Percentiles rank a stretch among this genome's conserved stretches.
Conservation (phyloP, 2,888 invertebrate genomes). For the Electrophaes corylata region DNA sequence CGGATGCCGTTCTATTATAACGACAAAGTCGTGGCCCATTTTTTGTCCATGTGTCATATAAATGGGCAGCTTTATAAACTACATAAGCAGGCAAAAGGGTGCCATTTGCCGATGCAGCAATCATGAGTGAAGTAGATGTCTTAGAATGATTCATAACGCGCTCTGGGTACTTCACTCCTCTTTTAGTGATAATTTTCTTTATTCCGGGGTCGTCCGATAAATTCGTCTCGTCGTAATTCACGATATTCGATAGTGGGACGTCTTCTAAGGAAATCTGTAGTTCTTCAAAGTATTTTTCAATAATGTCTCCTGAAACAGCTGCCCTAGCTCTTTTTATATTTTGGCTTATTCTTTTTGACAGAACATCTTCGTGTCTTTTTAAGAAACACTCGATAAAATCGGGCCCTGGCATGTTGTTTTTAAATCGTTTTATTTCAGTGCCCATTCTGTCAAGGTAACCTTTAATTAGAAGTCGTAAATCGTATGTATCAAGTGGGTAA, state of each 20-base stretch:
- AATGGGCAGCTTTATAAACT: constrained; percentile 1
- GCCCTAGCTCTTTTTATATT: constrained; percentile 9
- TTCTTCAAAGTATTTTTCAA: constrained; percentile 11
- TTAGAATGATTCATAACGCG: constrained; percentile 4
- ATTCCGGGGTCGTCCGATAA: constrained; percentile 2
- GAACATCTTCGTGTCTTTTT: constrained; percentile 3
- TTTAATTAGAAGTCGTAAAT: constrained; percentile 5
- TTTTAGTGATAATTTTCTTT: background rate
- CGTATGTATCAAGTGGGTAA: constrained; percentile 2
- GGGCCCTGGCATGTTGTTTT: constrained; percentile 6
- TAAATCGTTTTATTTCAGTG: background rate
- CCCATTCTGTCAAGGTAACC: constrained; percentile 10
- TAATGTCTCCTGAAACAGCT: background rate
- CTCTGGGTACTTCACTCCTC: constrained; percentile 5
- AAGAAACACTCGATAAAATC: constrained; percentile 6
- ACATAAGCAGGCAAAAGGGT: constrained; percentile 43
- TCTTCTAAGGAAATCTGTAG: constrained; percentile 1
- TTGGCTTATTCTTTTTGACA: constrained; percentile 6
- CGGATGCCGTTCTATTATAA: constrained; percentile 6
- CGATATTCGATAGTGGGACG: constrained; percentile 4
- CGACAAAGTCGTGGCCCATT: background rate
- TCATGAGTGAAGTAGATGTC: background rate
- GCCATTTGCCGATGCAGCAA: constrained; percentile 2
- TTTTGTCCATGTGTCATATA: constrained; percentile 8
- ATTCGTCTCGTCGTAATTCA: constrained; percentile 11